These are phyloP conservation scores for Achatina immaculata DNA, from an alignment of 1,140 invertebrate species.

Conservation along the genomic window DNA sequence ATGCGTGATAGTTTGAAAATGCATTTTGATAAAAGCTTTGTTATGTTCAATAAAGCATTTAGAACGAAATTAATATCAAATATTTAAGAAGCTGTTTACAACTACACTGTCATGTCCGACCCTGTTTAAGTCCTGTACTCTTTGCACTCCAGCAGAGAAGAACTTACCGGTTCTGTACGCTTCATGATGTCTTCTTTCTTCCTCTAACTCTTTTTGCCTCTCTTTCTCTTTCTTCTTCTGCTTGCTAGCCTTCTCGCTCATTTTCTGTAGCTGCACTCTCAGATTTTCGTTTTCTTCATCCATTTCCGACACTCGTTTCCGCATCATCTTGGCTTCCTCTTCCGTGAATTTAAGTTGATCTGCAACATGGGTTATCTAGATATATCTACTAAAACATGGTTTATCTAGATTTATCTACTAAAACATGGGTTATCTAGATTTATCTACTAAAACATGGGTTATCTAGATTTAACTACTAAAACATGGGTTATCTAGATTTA, in stretches of 20 bases:
- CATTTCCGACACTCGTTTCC: conserved; percentile 87
- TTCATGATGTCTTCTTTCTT: conserved; percentile 23
- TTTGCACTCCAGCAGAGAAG: background rate
- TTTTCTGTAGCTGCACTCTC: conserved; percentile 92
- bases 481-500: too few relatives aligned
- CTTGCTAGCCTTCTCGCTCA: conserved; percentile 75
- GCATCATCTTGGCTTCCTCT: conserved; percentile 84
- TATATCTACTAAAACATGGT: too few relatives aligned
- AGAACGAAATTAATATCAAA: too few relatives aligned
- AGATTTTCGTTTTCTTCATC: conserved; percentile 95
- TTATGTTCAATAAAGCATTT: too few relatives aligned
- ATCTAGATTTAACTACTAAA: too few relatives aligned
- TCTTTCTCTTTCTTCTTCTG: conserved; percentile 51
- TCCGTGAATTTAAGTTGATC: conserved; percentile 91
- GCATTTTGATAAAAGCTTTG: too few relatives aligned
- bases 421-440: too few relatives aligned
- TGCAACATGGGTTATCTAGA: too few relatives aligned
- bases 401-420: too few relatives aligned
- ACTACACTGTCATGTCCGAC: background rate
- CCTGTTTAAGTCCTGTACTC: background rate
- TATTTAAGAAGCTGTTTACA: too few relatives aligned
- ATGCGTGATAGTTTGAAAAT: too few relatives aligned
- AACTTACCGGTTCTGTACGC: conserved; percentile 26
- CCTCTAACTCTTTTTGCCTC: conserved; percentile 36
- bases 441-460: too few relatives aligned